These are phyloP conservation scores for Gambusia holbrooki DNA, from an alignment of 2,113 vertebrate genomes.

Conservation along the genomic window DNA sequence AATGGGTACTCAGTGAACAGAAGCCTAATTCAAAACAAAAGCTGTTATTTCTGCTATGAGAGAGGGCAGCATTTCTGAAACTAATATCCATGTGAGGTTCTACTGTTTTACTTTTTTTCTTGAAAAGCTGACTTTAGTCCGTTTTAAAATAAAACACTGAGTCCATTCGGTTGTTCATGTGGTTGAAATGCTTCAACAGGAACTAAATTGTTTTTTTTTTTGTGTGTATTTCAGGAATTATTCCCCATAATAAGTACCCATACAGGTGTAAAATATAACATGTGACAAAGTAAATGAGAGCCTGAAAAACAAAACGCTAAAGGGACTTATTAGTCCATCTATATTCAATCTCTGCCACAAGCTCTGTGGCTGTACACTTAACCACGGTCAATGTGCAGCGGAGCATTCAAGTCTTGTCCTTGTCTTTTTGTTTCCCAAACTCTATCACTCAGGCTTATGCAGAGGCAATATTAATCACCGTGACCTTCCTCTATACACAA, in stretches of 20 bases:
- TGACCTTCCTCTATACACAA: conserved; percentile 48
- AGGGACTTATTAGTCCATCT: conserved; percentile 33
- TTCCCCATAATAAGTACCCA: background rate
- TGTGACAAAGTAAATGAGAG: conserved; percentile 10
- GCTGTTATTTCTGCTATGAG: too few species aligned
- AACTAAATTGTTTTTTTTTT: background rate
- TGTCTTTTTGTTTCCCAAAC: conserved; percentile 54
- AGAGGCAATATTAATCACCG: conserved; percentile 31
- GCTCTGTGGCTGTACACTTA: conserved; percentile 31
- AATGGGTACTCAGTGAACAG: too few species aligned
- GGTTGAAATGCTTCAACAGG: background rate
- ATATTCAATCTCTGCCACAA: conserved; percentile 45
- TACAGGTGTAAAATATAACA: background rate
- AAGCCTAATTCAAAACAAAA: too few species aligned
- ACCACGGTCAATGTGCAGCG: conserved; percentile 33
- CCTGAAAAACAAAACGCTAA: conserved; percentile 22
- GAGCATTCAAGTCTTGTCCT: conserved; percentile 49
- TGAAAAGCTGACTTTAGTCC: too few species aligned
- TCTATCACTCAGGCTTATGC: conserved; percentile 60
- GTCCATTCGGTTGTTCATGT: background rate
- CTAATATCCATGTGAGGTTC: too few species aligned
- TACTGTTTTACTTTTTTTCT: too few species aligned
- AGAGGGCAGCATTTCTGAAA: too few species aligned
- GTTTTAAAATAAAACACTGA: background rate
- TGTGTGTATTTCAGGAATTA: background rate